Base-by-base conservation (phyloP, 1,140 invertebrate species). In the Cardiocondyla obscurior region DNA sequence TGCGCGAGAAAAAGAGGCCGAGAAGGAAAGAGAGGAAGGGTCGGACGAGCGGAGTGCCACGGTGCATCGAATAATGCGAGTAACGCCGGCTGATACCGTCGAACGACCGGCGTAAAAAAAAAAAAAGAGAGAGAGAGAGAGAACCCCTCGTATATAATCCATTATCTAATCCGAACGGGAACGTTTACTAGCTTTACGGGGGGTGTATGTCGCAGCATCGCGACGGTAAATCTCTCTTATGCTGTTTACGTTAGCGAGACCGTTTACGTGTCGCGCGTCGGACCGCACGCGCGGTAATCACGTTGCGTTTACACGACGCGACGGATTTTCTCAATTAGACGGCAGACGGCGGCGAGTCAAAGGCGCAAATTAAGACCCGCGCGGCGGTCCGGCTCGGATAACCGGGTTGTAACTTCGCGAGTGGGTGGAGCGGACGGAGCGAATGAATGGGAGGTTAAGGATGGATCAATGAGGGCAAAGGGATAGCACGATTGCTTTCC, bases 391-490 rank as follows among this genome's bases (percentile, higher is more conserved):
- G 86, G 85, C 84, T 83, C 65, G 57, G 69, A 73, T 81, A 72
- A 84, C 51, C 33, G 81, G 76, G 83, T 49, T 67, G 62, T 72
- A 83, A 84, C 77, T 85, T 86, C 69, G 87, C 83, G 85, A 88
- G 82, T 84, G 83, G 87, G 87, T 85, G 87, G 87, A 73, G 62
- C 69, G 73, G 60, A 65, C 58, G 60, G 55, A 85, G 65, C 53
- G 82, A 89, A 73, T 85, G 85, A 90, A 90, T 90, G 83, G 74
- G 82, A 84, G 88, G 89, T 90, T 89, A 90, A 90, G 84, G 85
- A 86, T 70, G 81, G 88, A 87, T 86, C 86, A 89, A 90, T 64
- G 88, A 77, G 88, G 69, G 65, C 86, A 87, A 81, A 83, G 87
- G 62, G 74, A 83, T 85, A 85, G 82, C 82, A 89, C 65, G 81